These are phyloP conservation scores for Sinella curviseta DNA, from an alignment of 1,140 invertebrate species.

Conservation along the genomic window DNA sequence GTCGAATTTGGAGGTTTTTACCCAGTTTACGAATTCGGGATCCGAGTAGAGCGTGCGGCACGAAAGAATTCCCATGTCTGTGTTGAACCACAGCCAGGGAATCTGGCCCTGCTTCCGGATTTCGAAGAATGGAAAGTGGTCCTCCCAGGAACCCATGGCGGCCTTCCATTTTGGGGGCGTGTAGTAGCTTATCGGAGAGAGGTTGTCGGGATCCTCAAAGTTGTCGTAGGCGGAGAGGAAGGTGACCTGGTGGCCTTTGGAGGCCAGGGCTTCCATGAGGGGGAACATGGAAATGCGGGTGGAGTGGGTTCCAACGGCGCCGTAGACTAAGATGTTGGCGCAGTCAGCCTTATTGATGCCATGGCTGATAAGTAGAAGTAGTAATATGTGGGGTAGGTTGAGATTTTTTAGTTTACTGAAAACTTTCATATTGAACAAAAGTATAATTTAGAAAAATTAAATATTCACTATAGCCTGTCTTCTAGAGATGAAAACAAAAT, in stretches of 20 bases:
- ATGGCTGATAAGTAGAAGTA: no score
- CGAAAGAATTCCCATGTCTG: neutral
- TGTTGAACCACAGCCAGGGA: neutral
- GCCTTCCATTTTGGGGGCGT: conserved; percentile 16
- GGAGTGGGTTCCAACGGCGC: neutral
- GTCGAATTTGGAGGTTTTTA: conserved; percentile 58
- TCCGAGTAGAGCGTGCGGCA: neutral
- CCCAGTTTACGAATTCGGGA: conserved; percentile 25
- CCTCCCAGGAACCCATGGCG: neutral
- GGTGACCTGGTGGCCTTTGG: conserved; percentile 31
- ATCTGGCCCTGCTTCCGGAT: neutral
- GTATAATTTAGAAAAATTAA: no score
- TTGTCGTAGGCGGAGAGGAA: conserved; percentile 7
- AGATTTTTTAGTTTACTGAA: no score
- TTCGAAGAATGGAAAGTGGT: neutral
- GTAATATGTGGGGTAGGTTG: no score
- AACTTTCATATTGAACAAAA: no score
- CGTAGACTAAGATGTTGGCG: neutral
- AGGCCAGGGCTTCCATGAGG: conserved; percentile 27
- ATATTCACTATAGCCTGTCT: no score
- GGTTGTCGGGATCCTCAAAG: conserved; percentile 24
- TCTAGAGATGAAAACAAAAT: no score
- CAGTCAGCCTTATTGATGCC: no score
- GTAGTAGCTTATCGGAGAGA: conserved; percentile 16
- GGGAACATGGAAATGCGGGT: conserved; percentile 11